These are phyloP conservation scores for Procambarus clarkii DNA, from an alignment of 1,140 invertebrate species.

Conservation along the genomic window DNA sequence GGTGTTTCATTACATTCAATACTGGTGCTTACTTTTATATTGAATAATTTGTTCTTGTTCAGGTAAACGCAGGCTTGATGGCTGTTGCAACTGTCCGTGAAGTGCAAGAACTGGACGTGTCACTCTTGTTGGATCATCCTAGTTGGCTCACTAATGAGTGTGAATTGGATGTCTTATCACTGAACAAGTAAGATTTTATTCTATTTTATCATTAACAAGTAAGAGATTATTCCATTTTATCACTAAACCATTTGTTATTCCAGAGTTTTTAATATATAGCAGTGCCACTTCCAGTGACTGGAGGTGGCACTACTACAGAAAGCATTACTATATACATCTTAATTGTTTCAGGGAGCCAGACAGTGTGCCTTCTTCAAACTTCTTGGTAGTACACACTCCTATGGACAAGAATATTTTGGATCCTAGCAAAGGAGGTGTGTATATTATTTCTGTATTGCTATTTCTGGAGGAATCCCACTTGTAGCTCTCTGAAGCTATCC, in stretches of 20 bases:
- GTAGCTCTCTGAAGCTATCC: too few species aligned
- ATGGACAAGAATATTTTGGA: slow-evolving; percentile 72
- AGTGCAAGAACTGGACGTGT: slow-evolving; percentile 98
- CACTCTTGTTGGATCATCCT: slow-evolving; percentile 89
- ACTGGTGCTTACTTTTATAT: background rate
- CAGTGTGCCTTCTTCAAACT: slow-evolving; percentile 84
- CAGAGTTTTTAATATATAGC: too few species aligned
- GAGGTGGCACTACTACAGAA: too few species aligned
- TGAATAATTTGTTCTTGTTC: slow-evolving; percentile 56
- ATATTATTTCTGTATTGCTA: background rate
- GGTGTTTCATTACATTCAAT: too few species aligned
- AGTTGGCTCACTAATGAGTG: slow-evolving; percentile 94
- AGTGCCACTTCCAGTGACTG: too few species aligned
- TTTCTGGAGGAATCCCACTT: too few species aligned
- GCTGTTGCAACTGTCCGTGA: slow-evolving; percentile 96
- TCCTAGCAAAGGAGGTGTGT: slow-evolving; percentile 49
- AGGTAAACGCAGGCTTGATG: slow-evolving; percentile 85
- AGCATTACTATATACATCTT: background rate
- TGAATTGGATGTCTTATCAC: slow-evolving; percentile 93
- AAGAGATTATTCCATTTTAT: slow-evolving; percentile 74
- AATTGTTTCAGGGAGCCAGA: slow-evolving; percentile 79
- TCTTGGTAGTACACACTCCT: slow-evolving; percentile 93
- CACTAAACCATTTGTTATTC: too few species aligned
- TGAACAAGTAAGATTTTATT: slow-evolving; percentile 82
- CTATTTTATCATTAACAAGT: slow-evolving; percentile 86